phyloP scores from a whole-genome alignment of 2,113 vertebrate genomes.

The Cyrtonyx montezumae region DNA sequence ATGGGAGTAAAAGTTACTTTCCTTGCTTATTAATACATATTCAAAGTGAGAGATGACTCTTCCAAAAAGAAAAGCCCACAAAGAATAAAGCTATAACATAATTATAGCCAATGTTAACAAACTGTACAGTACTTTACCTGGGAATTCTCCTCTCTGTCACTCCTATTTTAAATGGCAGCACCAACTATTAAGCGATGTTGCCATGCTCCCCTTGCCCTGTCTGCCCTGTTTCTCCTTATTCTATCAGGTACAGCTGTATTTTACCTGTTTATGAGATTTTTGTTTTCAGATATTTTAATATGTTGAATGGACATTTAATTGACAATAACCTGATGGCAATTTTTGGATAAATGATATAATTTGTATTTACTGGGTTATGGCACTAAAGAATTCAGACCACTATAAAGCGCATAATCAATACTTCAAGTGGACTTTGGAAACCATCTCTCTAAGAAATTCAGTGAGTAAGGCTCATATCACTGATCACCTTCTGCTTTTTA shows the following conservation, averaged over 20 bases:
- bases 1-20: slow-evolving; percentile 51
- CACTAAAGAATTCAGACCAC: slow-evolving; percentile 69
- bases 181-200: neutral
- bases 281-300: slow-evolving; percentile 51
- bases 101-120: slow-evolving; percentile 48
- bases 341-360: slow-evolving; percentile 38
- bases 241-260: slow-evolving; percentile 18
- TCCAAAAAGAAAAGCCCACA: slow-evolving; percentile 73
- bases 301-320: slow-evolving; percentile 52
- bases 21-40: slow-evolving; percentile 60
- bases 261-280: neutral
- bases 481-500: slow-evolving; percentile 68
- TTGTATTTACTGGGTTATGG: slow-evolving; percentile 61
- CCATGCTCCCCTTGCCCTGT: neutral
- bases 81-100: slow-evolving; percentile 64
- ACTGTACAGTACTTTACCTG: slow-evolving; percentile 35
- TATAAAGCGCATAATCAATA: slow-evolving; percentile 39
- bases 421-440: slow-evolving; percentile 64
- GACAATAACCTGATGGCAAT: slow-evolving; percentile 52
- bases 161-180: slow-evolving; percentile 1
- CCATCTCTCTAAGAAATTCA: slow-evolving; percentile 68
- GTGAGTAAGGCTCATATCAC: slow-evolving; percentile 71
- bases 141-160: neutral
- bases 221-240: neutral
- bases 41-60: slow-evolving; percentile 70